These are phyloP conservation scores for Anisognathus igniventris DNA, from an alignment of 2,797 vertebrate species.

Conservation along the genomic window DNA sequence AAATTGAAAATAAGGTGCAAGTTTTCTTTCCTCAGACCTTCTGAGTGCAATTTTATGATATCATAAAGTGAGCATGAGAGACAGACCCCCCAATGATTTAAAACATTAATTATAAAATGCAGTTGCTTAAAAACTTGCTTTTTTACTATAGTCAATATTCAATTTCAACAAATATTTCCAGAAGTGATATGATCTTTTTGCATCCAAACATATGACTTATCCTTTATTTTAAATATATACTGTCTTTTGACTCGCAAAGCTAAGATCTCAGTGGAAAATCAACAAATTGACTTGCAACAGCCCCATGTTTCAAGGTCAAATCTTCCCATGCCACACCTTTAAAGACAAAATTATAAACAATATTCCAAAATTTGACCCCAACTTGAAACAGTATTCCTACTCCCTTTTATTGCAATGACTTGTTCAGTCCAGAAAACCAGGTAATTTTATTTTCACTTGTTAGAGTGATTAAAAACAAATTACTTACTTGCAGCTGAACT, in stretches of 20 bases:
- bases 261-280: background rate
- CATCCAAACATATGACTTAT: background rate
- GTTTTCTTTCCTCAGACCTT: background rate
- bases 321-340: background rate
- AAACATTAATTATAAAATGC: background rate
- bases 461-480: background rate
- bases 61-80: background rate
- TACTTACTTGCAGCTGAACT: conserved; percentile 90
- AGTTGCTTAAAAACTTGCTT: background rate
- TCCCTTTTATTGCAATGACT: background rate
- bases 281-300: background rate
- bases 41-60: background rate
- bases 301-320: background rate
- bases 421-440: background rate
- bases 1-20: background rate
- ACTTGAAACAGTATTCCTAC: background rate
- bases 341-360: background rate
- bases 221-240: background rate
- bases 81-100: background rate
- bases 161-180: background rate
- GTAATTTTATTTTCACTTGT: background rate
- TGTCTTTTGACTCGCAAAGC: background rate
- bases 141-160: background rate
- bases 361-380: background rate
- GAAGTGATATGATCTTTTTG: background rate